These are phyloP conservation scores for Ennomos fuscantarius DNA, from an alignment of 2,888 invertebrate species.

Conservation along the genomic window DNA sequence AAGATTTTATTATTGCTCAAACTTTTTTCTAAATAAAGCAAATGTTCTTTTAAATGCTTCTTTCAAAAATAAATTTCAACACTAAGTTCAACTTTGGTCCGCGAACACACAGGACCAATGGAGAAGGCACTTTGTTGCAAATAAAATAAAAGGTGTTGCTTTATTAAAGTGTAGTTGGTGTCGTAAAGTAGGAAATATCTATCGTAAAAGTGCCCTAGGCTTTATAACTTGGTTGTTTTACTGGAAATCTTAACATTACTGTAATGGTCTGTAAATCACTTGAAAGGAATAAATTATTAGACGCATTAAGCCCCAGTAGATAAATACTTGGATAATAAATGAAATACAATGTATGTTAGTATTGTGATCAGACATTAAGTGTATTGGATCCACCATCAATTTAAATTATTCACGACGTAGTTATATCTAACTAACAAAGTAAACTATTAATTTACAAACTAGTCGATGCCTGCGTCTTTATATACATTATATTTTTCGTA, in stretches of 20 bases:
- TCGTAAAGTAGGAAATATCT: conserved; percentile 68
- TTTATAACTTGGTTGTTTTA: conserved; percentile 67
- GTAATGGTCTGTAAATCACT: conserved; percentile 74
- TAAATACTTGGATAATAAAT: conserved; percentile 65
- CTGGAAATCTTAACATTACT: conserved; percentile 64
- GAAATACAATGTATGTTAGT: conserved; percentile 54
- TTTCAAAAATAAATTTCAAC: background rate
- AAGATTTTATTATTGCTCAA: no score
- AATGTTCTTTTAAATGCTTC: background rate
- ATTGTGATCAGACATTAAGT: conserved; percentile 39
- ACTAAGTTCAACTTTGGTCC: background rate
- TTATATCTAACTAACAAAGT: conserved; percentile 24
- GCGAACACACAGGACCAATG: conserved; percentile 25
- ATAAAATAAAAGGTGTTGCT: conserved; percentile 56
- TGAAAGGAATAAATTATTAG: conserved; percentile 72
- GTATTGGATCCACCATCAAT: conserved; percentile 2
- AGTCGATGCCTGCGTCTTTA: no score
- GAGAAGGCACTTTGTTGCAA: conserved; percentile 50
- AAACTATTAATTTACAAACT: background rate
- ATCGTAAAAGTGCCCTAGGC: conserved; percentile 69
- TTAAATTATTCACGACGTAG: conserved; percentile 10
- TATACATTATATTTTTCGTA: no score
- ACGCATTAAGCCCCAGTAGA: conserved; percentile 61
- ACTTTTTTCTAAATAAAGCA: background rate
- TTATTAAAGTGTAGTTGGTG: conserved; percentile 61